A percentile compares a stretch with the other conserved stretches of the same genome.
These are phyloP conservation scores for Panthera tigris DNA, from an alignment of 2,113 vertebrate species.

Conservation along the genomic window DNA sequence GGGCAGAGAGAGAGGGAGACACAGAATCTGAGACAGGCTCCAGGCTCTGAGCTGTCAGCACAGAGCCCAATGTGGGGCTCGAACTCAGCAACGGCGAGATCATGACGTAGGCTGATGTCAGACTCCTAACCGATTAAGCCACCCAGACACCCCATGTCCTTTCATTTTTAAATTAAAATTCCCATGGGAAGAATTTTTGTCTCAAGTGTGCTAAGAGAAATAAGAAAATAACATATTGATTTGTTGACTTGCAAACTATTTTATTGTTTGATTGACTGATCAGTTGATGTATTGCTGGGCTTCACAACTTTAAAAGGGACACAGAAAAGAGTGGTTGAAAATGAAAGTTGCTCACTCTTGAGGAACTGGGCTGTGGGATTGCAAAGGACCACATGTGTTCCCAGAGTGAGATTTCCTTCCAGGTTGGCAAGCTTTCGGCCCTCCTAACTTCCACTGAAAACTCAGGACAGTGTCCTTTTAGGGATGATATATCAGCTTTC, in stretches of 20 bases:
- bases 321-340: not conserved
- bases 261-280: not conserved
- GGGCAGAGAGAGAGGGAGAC: no score
- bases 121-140: no score
- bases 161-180: conserved; percentile 15
- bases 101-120: no score
- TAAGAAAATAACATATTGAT: not conserved
- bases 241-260: not conserved
- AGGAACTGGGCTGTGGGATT: not conserved
- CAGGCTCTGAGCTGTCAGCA: no score
- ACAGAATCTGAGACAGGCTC: no score
- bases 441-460: not conserved
- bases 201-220: not conserved
- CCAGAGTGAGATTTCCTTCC: not conserved
- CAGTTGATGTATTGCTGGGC: not conserved
- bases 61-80: no score
- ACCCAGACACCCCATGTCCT: no score
- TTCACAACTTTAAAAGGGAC: not conserved
- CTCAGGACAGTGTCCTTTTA: not conserved
- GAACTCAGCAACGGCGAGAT: no score
- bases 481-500: not conserved
- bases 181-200: not conserved
- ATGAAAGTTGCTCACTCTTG: not conserved
- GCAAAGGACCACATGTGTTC: not conserved
- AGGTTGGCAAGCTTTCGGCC: not conserved